phyloP scores from a whole-genome alignment of 2,888 invertebrate genomes.

The Micropterix aruncella region DNA sequence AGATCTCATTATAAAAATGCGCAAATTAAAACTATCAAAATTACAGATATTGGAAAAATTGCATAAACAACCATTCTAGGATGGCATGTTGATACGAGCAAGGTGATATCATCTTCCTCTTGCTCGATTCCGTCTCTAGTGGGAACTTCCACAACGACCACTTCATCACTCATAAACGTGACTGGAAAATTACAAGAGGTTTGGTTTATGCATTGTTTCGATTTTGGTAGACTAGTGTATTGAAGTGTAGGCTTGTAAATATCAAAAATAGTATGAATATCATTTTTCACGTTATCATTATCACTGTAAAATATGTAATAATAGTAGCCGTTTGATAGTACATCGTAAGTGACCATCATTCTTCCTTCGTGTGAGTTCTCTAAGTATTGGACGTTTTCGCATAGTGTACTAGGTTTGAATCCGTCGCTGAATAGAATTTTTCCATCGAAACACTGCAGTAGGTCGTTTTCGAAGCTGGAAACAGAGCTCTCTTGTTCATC shows the following conservation, averaged over 20 bases:
- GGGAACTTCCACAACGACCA: constrained; percentile 74
- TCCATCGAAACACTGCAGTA: constrained; percentile 63
- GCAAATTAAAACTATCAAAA: constrained; percentile 63
- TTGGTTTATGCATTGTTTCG: constrained; percentile 58
- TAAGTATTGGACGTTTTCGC: constrained; percentile 53
- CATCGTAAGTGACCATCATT: constrained; percentile 55
- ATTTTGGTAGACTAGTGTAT: constrained; percentile 51
- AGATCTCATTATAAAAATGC: constrained; percentile 58
- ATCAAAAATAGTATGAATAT: constrained; percentile 72
- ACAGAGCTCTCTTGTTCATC: constrained; percentile 46
- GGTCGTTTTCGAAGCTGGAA: constrained; percentile 71
- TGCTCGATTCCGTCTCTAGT: constrained; percentile 68
- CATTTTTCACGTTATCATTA: constrained; percentile 65
- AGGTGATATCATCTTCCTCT: constrained; percentile 56
- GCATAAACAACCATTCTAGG: constrained; percentile 68
- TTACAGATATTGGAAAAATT: constrained; percentile 63
- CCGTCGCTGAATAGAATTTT: constrained; percentile 58
- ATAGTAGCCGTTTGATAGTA: constrained; percentile 67
- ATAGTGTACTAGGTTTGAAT: constrained; percentile 53
- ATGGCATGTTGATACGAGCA: constrained; percentile 63
- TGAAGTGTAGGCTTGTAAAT: constrained; percentile 75
- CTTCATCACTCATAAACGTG: constrained; percentile 57
- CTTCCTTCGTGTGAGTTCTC: constrained; percentile 48
- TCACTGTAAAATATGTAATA: constrained; percentile 85
- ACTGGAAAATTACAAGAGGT: constrained; percentile 66